Evolutionary conservation across 2,797 vertebrate species (phyloP).

Genomic region (Fratercula arctica): DNA sequence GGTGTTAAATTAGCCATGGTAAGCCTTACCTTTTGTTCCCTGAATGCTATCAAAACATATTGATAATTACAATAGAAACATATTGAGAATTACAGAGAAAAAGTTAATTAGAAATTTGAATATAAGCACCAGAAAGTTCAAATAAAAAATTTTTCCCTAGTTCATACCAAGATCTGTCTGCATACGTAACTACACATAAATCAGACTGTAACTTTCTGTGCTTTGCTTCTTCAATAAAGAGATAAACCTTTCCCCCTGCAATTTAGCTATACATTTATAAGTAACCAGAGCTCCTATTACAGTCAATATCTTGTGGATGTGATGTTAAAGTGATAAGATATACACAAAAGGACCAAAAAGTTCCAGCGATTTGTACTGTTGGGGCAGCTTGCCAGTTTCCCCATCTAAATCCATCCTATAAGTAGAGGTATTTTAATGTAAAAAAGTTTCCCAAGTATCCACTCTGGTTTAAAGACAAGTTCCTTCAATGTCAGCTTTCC

Average conservation of each 20-base stretch:
- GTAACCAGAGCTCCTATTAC: neutral
- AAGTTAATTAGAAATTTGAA: constrained; percentile 65
- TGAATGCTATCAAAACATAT: constrained; percentile 50
- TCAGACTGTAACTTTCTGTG: constrained; percentile 6
- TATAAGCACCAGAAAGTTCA: constrained; percentile 55
- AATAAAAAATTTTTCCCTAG: constrained; percentile 56
- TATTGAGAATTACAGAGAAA: constrained; percentile 53
- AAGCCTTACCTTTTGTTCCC: constrained; percentile 55
- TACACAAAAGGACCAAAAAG: neutral
- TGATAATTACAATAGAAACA: constrained; percentile 58
- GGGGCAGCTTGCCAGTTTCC: neutral
- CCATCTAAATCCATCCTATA: neutral
- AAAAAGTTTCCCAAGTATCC: neutral
- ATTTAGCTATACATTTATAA: constrained; percentile 1
- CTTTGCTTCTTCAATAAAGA: constrained; percentile 14
- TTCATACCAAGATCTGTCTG: constrained; percentile 33
- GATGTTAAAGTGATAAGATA: neutral
- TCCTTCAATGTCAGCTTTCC: constrained; percentile 2
- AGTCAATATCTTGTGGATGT: neutral
- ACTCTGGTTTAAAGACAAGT: constrained; percentile 4
- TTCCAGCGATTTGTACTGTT: neutral
- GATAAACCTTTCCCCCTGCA: neutral
- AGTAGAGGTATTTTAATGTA: neutral
- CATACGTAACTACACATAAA: constrained; percentile 40
- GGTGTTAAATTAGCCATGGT: constrained; percentile 51